These are phyloP conservation scores for Delphinapterus leucas DNA, from an alignment of 2,113 vertebrate species.

Conservation along the genomic window DNA sequence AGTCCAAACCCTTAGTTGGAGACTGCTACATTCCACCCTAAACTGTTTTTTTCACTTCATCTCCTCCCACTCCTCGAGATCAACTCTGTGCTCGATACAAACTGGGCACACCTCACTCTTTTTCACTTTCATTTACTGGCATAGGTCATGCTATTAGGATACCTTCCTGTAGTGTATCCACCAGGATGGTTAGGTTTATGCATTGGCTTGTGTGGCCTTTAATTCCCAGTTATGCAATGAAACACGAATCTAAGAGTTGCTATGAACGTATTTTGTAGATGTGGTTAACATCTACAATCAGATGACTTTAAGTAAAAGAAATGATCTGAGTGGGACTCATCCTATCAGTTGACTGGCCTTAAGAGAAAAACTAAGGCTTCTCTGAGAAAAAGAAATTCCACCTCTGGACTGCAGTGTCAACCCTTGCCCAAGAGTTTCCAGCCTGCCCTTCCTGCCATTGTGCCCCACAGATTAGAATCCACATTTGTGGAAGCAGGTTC, in stretches of 20 bases:
- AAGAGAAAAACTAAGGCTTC: neutral
- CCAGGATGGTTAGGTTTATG: no score
- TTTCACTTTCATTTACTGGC: neutral
- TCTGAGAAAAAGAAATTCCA: neutral
- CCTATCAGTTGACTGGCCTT: neutral
- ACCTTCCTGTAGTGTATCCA: neutral
- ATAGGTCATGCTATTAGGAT: neutral
- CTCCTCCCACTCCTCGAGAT: neutral
- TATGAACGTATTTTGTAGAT: neutral
- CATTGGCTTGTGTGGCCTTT: neutral
- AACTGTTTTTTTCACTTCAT: neutral
- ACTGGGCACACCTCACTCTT: neutral
- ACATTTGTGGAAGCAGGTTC: neutral
- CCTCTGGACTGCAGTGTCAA: neutral
- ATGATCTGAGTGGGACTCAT: neutral
- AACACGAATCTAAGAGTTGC: neutral
- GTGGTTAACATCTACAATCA: neutral
- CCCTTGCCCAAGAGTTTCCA: neutral
- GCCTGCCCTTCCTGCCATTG: neutral
- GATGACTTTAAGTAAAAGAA: neutral
- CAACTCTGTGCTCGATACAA: neutral
- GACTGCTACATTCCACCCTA: neutral
- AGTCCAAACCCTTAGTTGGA: neutral
- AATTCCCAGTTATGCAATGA: neutral
- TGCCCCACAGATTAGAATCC: neutral